Base-by-base conservation (phyloP, 2,888 invertebrate genomes). In the Cordylochernes scorpioides region DNA sequence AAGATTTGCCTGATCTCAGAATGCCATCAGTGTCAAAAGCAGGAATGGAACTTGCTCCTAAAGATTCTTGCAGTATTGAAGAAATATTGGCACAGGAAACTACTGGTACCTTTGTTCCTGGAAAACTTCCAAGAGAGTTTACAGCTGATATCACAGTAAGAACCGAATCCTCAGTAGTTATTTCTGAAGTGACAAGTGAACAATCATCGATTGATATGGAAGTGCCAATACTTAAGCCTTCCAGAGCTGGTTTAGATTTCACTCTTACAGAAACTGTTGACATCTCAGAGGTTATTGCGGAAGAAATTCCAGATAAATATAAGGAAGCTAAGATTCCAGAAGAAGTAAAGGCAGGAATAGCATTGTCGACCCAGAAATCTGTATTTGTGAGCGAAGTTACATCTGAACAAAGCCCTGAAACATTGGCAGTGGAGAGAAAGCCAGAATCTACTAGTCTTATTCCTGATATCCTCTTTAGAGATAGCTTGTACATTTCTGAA, bases 131-230 rank as follows among this genome's bases (percentile, higher is more conserved):
- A 21, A 32, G 30, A 13, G 37, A 37, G 25, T 32, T 35, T n/a
- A 28, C 30, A 21, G 37, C 37, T 15, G 32, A 27, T 4, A 24
- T 32, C n/a, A 32, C 30, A 24, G 26, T 32, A 3, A 25, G 28
- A 3, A 34, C 36, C 10, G 31, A 36, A 30, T 37, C 42, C 17
- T 32, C 39, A 7, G 10, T 43, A 15, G 31, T 28, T 15, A 34
- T 42, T 21, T 38, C 38, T 14, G 43, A 42, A 31, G 31, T 42
- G 5, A 39, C 33, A 15, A 27, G 29, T n/a, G 34, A 40, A 17
- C 39, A 33, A 15, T 27, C 28, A 17, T 16, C 35, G 15, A 24
- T 18, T 8, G 30, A 36, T 15, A 29, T 32, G 14, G 29, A 29
- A 9, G 21, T 34, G 6, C 18, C 25, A 5, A 27, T 28, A 6